Evolutionary conservation across 64 coral and sea anemone species (phyloP).

Genomic region (Dendronephthya gigantea): DNA sequence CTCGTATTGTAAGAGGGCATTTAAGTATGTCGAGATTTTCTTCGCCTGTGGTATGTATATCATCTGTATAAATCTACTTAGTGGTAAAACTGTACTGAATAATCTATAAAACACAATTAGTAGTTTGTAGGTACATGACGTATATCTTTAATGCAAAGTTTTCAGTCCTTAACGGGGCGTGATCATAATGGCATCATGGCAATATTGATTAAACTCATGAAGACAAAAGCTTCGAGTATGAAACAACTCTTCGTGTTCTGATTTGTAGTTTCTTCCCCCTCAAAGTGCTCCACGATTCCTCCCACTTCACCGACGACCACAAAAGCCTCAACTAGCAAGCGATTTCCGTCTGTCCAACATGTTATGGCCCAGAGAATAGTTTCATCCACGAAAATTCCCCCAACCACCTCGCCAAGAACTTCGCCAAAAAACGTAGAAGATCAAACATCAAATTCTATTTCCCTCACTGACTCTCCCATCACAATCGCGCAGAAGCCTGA

Average conservation of each 20-base stretch:
- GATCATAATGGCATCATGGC: too few relatives aligned
- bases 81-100: too few relatives aligned
- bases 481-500: not conserved
- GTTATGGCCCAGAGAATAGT: not conserved
- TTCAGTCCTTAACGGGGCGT: too few relatives aligned
- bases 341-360: not conserved
- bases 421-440: not conserved
- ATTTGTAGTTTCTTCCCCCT: not conserved
- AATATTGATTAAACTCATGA: too few relatives aligned
- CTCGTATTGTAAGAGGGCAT: not conserved
- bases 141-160: too few relatives aligned
- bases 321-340: not conserved
- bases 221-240: too few relatives aligned
- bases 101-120: too few relatives aligned
- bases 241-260: too few relatives aligned
- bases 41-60: not conserved
- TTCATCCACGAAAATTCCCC: not conserved
- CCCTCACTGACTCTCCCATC: not conserved
- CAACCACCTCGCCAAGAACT: not conserved
- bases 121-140: too few relatives aligned
- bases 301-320: not conserved
- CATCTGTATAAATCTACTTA: not conserved
- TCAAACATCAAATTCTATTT: not conserved
- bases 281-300: not conserved
- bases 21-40: not conserved